Conservation (phyloP, 2,888 invertebrate genomes). For the Pyralis farinalis region DNA sequence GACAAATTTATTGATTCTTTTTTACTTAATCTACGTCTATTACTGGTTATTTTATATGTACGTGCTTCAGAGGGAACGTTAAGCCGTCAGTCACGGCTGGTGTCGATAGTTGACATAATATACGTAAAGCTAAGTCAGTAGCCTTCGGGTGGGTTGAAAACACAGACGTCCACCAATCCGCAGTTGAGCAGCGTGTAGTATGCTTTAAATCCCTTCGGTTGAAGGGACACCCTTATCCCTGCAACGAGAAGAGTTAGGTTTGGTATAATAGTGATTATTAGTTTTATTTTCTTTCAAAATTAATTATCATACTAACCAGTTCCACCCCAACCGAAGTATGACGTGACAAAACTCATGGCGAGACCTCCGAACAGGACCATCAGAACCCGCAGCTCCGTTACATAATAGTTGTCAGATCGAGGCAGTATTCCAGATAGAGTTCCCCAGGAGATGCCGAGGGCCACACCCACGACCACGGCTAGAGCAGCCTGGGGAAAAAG, state of each 20-base stretch:
- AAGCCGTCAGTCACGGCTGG: too few relatives aligned
- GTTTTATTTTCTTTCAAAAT: not conserved
- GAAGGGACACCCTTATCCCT: too few relatives aligned
- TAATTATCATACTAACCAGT: constrained; percentile 38
- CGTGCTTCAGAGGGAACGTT: too few relatives aligned
- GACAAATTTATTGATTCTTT: too few relatives aligned
- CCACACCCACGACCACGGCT: constrained; percentile 51
- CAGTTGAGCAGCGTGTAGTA: too few relatives aligned
- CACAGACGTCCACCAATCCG: too few relatives aligned
- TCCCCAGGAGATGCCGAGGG: constrained; percentile 58
- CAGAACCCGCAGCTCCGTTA: constrained; percentile 56
- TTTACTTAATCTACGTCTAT: too few relatives aligned
- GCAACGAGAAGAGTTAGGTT: not conserved
- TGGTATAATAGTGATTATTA: not conserved
- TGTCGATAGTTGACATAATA: too few relatives aligned
- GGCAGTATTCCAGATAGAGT: constrained; percentile 52
- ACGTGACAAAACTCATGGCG: constrained; percentile 50
- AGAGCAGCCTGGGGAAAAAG: constrained; percentile 49
- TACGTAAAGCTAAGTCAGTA: too few relatives aligned
- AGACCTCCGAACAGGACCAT: constrained; percentile 60
- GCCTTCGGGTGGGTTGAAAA: too few relatives aligned
- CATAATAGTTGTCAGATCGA: constrained; percentile 46
- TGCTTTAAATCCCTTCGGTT: too few relatives aligned
- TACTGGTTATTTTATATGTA: too few relatives aligned
- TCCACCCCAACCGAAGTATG: constrained; percentile 60